Evolutionary conservation across 2,113 vertebrate genomes (phyloP).

Genomic region (Nansenia antarctica): DNA sequence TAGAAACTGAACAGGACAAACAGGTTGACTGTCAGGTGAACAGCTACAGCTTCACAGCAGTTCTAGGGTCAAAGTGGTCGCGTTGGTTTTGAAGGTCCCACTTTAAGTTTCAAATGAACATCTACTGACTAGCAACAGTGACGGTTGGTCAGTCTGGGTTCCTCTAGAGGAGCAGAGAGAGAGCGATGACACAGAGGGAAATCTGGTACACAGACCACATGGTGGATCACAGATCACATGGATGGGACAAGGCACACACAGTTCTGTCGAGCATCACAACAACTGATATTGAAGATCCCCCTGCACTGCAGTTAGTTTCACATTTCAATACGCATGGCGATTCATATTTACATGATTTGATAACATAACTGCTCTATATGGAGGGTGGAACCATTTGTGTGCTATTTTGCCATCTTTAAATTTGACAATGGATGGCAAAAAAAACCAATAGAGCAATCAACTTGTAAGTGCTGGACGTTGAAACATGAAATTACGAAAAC

Average conservation of each 20-base stretch:
- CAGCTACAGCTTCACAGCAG: conserved; percentile 80
- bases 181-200: conserved; percentile 51
- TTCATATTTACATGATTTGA: conserved; percentile 62
- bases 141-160: not conserved
- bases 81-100: conserved; percentile 3
- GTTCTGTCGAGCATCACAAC: conserved; percentile 72
- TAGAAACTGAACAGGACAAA: conserved; percentile 36
- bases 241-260: conserved; percentile 77
- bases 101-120: not conserved
- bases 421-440: conserved; percentile 31
- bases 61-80: conserved; percentile 71
- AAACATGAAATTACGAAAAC: conserved; percentile 37
- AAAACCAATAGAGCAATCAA: conserved; percentile 20
- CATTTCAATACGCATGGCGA: conserved; percentile 71
- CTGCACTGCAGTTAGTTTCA: conserved; percentile 74
- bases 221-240: too few relatives aligned
- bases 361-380: conserved; percentile 46
- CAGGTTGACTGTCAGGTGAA: conserved; percentile 68
- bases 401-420: conserved; percentile 46
- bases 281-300: conserved; percentile 66
- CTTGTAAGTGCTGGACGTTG: conserved; percentile 29
- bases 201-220: conserved; percentile 62
- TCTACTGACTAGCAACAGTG: not conserved
- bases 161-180: conserved; percentile 4
- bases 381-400: conserved; percentile 51